Evolutionary conservation across 2,888 invertebrate species (phyloP), one percentile per base, ranked within the genome.

Genomic region (Dorcus hopei): DNA sequence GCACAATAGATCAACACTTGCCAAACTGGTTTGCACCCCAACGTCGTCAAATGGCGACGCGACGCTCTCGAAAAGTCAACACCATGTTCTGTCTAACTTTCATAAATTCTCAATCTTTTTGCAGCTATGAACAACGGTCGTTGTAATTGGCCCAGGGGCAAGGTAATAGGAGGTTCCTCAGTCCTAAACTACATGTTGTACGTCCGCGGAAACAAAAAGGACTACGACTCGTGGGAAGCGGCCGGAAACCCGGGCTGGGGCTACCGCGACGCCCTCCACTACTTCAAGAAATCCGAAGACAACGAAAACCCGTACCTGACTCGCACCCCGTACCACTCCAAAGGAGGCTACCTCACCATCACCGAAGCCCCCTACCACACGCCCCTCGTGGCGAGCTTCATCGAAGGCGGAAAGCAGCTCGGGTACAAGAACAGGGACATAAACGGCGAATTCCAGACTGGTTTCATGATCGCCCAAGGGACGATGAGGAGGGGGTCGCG

Each of bases 171-270:
- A 0, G 96, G 96, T 0, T 90, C 90, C 9, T 91, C 91, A 39
- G 93, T 94, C 0, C 81, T 95, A 0, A 96, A 96, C 77, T 93
- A 93, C 77, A 95, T 96, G 95, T 80, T 95, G 0, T 96, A 96
- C 72, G 79, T 95, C 3, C 82, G 95, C 56, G 97, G 96, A 0
- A 95, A 96, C 74, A 89, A 86, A 67, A 87, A 85, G 65, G 97
- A 97, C 75, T 97, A 95, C 77, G 93, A 97, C 73, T 80, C 81
- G 0, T 97, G 97, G 97, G 94, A 95, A 72, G 80, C 85, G 0
- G 76, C 87, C 59, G 97, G 95, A 0, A 94, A 94, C 73, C 85
- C 87, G 1, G 95, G 95, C 1, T 97, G 97, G 97, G 87, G 90
- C 3, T 89, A 87, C 66, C 84, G 87, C 52, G 89, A 92, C 63